Evolutionary conservation across 2,797 vertebrate species (phyloP).

Genomic region (Natrix natrix): DNA sequence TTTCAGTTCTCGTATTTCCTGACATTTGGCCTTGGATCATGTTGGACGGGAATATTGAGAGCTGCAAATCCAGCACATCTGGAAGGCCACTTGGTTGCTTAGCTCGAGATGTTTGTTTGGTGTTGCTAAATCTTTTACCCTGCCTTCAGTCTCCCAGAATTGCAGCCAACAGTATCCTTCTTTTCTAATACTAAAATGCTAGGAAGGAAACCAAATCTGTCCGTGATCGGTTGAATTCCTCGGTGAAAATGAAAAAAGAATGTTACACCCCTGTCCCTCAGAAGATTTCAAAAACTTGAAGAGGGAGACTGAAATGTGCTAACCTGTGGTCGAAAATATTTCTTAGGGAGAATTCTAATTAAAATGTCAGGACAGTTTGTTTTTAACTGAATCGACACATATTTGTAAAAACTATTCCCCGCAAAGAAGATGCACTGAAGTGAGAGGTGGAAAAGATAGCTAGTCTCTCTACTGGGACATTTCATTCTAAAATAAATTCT

Average conservation of each 20-base stretch:
- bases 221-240: slow-evolving; percentile 54
- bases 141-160: neutral
- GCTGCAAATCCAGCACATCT: neutral
- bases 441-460: slow-evolving; percentile 44
- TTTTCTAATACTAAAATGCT: slow-evolving; percentile 27
- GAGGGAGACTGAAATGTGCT: slow-evolving; percentile 60
- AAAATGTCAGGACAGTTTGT: slow-evolving; percentile 49
- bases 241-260: slow-evolving; percentile 47
- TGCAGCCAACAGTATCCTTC: slow-evolving; percentile 19
- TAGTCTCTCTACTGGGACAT: slow-evolving; percentile 41
- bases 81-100: neutral
- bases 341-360: slow-evolving; percentile 70
- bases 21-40: neutral
- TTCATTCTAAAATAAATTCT: slow-evolving; percentile 15
- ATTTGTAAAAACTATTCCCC: slow-evolving; percentile 68
- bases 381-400: slow-evolving; percentile 56
- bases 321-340: slow-evolving; percentile 70
- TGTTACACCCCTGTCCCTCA: slow-evolving; percentile 33
- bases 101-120: neutral
- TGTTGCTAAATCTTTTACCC: neutral
- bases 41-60: neutral
- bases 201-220: slow-evolving; percentile 14
- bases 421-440: slow-evolving; percentile 29
- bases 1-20: neutral
- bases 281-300: slow-evolving; percentile 57